Base-by-base conservation (phyloP, 2,113 vertebrate genomes). In the Carassius gibelio region DNA sequence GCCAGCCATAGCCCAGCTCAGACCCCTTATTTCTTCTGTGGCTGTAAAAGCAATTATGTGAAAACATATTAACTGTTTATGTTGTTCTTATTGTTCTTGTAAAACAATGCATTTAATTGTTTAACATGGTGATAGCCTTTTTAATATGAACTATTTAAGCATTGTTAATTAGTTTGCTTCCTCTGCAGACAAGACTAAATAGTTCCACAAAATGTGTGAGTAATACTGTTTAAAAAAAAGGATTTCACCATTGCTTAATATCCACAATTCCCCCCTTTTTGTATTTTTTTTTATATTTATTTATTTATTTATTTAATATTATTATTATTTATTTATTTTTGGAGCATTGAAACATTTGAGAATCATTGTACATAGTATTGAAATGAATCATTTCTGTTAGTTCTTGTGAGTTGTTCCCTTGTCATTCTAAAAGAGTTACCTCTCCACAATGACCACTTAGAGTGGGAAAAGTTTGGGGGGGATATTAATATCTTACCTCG, bases 151-250 rank as follows among this genome's bases (percentile, higher is more conserved):
- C 34, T 1, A 23, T 42, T 78, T 79, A 62, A 42, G 42, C 11
- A 42, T 15, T 62, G 38, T 72, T 80, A 15, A 42, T 66, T 42
- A 52, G 26, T 52, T 74, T 55, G 21, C 42, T 72, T 55, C 81
- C 55, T 45, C n/a, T 26, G 42, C 13, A 75, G 72, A 75, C 4
- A 21, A 26, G n/a, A 64, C 75, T 36, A 52, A 78, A 76, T 14
- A 42, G 9, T 36, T 77, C 26, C 13, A 10, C 34, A 7, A n/a
- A 42, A n/a, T 17, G 8, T 66, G 78, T 85, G 84, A 72, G 66
- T 81, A 85, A 85, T 74, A 80, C 66, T 48, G n/a, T 48, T 8
- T 55, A 66, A 80, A 85, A 80, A 30, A 30, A 30, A 30, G 62
- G 38, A 48, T 81, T 15, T 66, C 26, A 8, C 21, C 42, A 64